These are phyloP conservation scores for Dolomedes plantarius DNA, from an alignment of 2,888 invertebrate species.

Conservation along the genomic window DNA sequence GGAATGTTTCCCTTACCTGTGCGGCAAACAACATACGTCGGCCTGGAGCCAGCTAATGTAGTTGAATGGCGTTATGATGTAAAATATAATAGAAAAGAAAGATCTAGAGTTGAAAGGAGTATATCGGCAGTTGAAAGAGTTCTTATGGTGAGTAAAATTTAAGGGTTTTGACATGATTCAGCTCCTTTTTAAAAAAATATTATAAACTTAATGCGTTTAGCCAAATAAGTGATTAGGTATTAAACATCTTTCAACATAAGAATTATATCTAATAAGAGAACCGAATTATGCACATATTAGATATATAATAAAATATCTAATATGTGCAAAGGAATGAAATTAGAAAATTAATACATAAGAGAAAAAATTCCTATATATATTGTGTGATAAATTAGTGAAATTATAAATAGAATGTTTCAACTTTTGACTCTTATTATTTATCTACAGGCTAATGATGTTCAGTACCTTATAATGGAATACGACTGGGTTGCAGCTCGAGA, in stretches of 20 bases:
- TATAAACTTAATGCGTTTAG: not conserved
- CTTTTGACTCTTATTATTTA: not conserved
- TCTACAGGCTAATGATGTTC: slow-evolving; percentile 88
- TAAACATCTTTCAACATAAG: no score
- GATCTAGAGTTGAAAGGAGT: slow-evolving; percentile 59
- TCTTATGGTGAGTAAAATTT: slow-evolving; percentile 62
- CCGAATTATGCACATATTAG: no score
- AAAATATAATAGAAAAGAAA: slow-evolving; percentile 71
- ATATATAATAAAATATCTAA: no score
- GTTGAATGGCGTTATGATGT: slow-evolving; percentile 73
- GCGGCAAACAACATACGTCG: slow-evolving; percentile 69
- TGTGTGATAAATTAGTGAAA: no score
- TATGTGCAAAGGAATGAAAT: no score
- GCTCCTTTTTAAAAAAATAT: not conserved
- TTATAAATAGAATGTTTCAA: no score
- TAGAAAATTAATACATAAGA: no score
- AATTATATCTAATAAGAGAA: no score
- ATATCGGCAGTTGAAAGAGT: slow-evolving; percentile 73
- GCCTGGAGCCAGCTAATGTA: slow-evolving; percentile 61
- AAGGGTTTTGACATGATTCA: not conserved
- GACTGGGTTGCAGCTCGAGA: slow-evolving; percentile 80
- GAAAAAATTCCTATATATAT: no score
- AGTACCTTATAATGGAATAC: slow-evolving; percentile 92
- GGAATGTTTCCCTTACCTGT: slow-evolving; percentile 74
- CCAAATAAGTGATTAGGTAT: no score